These are phyloP conservation scores for Entomobrya proxima DNA, from an alignment of 2,888 invertebrate species.

Conservation along the genomic window DNA sequence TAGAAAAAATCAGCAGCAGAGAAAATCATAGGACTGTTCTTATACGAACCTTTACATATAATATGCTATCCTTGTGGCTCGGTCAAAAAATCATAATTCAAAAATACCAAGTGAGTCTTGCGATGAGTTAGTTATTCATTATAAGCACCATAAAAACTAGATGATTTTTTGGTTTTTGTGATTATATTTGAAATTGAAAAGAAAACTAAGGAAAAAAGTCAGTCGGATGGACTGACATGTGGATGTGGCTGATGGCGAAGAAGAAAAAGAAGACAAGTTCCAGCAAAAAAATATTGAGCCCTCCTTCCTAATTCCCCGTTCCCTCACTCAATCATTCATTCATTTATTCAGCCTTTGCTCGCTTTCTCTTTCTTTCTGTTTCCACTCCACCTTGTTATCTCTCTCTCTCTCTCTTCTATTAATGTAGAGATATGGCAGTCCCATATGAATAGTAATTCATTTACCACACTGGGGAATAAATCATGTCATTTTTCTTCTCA, in stretches of 20 bases:
- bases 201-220: not conserved
- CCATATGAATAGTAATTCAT: constrained; percentile 66
- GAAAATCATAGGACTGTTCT: not conserved
- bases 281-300: not conserved
- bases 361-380: not conserved
- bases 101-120: not conserved
- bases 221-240: not conserved
- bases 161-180: not conserved
- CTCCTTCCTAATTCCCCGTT: constrained; percentile 49
- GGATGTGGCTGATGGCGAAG: not conserved
- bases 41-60: not conserved
- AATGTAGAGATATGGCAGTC: constrained; percentile 62
- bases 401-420: constrained; percentile 4
- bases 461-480: constrained; percentile 65
- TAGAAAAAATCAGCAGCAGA: not conserved
- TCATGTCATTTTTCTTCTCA: constrained; percentile 64
- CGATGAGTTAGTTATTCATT: too few species aligned
- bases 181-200: not conserved
- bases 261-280: not conserved
- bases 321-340: constrained; percentile 65
- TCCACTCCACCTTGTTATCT: not conserved
- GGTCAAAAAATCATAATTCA: not conserved
- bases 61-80: not conserved
- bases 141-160: not conserved
- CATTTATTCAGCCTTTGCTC: constrained; percentile 65